Percentiles rank a stretch among this genome's conserved stretches.
These are phyloP conservation scores for Euura lappo DNA, from an alignment of 1,140 invertebrate genomes.

Conservation along the genomic window DNA sequence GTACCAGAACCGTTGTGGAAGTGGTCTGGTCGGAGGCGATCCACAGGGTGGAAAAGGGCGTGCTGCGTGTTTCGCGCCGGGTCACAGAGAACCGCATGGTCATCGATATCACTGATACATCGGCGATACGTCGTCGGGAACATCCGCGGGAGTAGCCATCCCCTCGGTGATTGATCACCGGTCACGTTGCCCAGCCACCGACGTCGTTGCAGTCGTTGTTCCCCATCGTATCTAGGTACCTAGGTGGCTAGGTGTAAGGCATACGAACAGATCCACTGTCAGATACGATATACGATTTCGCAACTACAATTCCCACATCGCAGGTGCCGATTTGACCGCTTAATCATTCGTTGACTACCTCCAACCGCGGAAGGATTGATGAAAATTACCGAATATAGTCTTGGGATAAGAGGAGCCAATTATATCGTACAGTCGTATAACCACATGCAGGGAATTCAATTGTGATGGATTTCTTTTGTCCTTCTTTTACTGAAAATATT, in stretches of 20 bases:
- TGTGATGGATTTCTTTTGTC: neutral
- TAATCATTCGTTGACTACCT: neutral
- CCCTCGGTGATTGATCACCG: conserved; percentile 1
- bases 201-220: neutral
- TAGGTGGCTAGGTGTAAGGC: too few relatives aligned
- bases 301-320: too few relatives aligned
- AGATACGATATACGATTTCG: too few relatives aligned
- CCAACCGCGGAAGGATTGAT: neutral
- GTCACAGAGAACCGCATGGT: neutral
- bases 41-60: neutral
- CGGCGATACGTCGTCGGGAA: conserved; percentile 3
- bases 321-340: neutral
- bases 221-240: neutral
- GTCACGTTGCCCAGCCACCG: neutral
- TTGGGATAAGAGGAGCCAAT: neutral
- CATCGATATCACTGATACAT: conserved; percentile 7
- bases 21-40: neutral
- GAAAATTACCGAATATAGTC: neutral
- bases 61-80: neutral
- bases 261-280: too few relatives aligned
- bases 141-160: neutral
- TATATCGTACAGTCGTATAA: neutral
- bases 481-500: neutral
- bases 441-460: neutral
- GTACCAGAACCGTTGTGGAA: neutral